These are phyloP conservation scores for Marmota flaviventris DNA, from an alignment of 2,113 vertebrate genomes.

Conservation along the genomic window DNA sequence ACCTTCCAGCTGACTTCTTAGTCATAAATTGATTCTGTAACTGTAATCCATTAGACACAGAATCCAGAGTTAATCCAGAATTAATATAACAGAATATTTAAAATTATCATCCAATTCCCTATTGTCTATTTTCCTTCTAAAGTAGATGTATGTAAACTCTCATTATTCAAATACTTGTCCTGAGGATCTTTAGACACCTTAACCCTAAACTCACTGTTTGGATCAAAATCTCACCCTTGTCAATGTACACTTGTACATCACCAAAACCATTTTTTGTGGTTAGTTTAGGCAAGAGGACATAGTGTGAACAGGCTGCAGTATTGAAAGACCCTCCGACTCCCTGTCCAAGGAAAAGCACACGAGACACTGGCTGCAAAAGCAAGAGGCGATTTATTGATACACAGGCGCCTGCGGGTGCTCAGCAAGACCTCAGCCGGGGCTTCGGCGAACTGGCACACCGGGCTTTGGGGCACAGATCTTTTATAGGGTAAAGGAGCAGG, in stretches of 20 bases:
- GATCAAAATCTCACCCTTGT: not conserved
- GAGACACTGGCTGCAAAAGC: no score
- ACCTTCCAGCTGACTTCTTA: not conserved
- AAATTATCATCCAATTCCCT: not conserved
- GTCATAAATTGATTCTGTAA: not conserved
- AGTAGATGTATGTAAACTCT: not conserved
- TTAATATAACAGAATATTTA: not conserved
- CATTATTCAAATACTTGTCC: not conserved
- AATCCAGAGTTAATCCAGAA: conserved; percentile 43
- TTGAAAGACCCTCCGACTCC: no score
- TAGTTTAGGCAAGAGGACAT: not conserved
- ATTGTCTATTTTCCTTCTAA: conserved; percentile 40
- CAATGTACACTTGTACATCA: not conserved
- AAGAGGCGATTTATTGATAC: no score
- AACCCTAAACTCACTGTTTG: not conserved
- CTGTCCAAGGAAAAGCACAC: no score
- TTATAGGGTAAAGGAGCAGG: no score
- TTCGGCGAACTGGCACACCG: no score
- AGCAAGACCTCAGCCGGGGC: no score
- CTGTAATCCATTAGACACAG: not conserved
- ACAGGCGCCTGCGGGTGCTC: no score
- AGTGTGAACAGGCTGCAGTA: not conserved
- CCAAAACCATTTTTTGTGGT: not conserved
- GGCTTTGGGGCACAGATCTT: no score
- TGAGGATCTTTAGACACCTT: not conserved